Base-by-base conservation (phyloP, 1,140 invertebrate genomes). In the Sipha flava region DNA sequence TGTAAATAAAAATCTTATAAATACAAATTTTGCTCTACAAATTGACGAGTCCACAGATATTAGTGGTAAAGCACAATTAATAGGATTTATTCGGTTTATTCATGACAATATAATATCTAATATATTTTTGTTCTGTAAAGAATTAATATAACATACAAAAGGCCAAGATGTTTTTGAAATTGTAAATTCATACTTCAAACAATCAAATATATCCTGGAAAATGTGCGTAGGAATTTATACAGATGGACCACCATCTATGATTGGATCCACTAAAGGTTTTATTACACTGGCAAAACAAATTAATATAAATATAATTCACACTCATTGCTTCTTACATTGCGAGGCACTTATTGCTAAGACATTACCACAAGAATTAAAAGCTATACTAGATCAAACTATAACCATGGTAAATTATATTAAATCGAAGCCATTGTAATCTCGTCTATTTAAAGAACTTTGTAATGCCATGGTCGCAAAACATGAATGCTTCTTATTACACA, bases 301-400 rank as follows among this genome's bases (percentile, higher is more conserved):
- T 3, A 66, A 7, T 4, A 5, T n/a, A 34, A 43, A 66, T n/a
- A 18, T n/a, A 10, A 7, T 3, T 18, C 14, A 12, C 6, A 72
- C 6, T 18, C 68, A 45, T 26, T 72, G 40, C 34, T 49, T 72
- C 7, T n/a, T 72, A 18, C 40, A 72, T 72, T 18, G 68, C 3
- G 81, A 85, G 73, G 82, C 81, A 16, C 83, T 85, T 45, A 83
- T 82, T 80, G 52, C 82, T 45, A 85, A 85, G 80, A 83, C 82
- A 29, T 80, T 84, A 70, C 82, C 83, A 70, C 59, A 66, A 81
- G 79, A 77, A 26, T 62, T 84, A 21, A 80, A 80, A 49, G 66
- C 68, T 80, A 80, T 81, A 29, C 80, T 85, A 64, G 80, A 47
- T 29, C 12, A 29, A 31, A 37, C 21, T 31, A 72, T 72, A 26